phyloP scores from a whole-genome alignment of 2,888 invertebrate genomes.

The Eupithecia pulchellata region DNA sequence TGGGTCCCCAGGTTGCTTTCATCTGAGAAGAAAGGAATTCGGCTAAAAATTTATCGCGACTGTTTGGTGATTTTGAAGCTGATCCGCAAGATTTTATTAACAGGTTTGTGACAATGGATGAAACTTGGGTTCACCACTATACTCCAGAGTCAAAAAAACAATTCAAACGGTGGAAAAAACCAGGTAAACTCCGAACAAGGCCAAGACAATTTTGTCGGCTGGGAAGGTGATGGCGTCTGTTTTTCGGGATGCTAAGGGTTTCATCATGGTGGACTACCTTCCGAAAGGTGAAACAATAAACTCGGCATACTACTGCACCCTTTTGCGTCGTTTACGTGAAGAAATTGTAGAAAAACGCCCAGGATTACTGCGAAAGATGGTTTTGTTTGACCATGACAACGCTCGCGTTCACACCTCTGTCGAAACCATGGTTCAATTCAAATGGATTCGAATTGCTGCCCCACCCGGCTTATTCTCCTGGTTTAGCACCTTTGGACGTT shows the following conservation, averaged over 20 bases:
- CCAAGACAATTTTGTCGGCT: background rate
- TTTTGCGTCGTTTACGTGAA: slow-evolving; percentile 2
- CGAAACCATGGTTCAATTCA: background rate
- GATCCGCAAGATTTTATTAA: background rate
- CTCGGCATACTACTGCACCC: slow-evolving; percentile 1
- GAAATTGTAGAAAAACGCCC: background rate
- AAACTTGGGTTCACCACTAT: background rate
- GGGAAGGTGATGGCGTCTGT: background rate
- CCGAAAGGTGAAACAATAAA: background rate
- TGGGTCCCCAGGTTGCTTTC: too few species aligned
- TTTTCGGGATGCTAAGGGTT: background rate
- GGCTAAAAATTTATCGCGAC: background rate
- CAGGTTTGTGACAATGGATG: background rate
- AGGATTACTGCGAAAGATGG: background rate
- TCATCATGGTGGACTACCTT: background rate
- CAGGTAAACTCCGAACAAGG: background rate
- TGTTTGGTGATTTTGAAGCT: background rate
- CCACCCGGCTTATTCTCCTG: slow-evolving; percentile 1
- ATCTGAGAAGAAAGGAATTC: background rate
- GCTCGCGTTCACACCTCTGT: background rate
- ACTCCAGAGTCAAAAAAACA: background rate
- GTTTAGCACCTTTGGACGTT: background rate
- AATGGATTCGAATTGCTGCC: background rate
- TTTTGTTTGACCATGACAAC: background rate
- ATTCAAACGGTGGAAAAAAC: background rate